Evolutionary conservation across 2,797 vertebrate species (phyloP).

Genomic region (Neosilurus hyrtlii): DNA sequence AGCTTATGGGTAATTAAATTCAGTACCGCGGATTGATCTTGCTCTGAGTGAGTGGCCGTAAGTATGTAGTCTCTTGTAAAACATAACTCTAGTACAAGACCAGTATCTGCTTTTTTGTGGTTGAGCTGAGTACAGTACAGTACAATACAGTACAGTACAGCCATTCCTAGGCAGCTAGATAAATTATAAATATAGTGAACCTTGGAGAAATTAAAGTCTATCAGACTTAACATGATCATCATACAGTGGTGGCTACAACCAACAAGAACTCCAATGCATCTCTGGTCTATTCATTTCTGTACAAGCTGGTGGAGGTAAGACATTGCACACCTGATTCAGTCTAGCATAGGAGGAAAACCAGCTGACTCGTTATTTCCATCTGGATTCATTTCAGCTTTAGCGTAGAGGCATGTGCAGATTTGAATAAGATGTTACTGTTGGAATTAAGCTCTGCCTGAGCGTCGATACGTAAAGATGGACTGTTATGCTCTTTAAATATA

Average conservation of each 20-base stretch:
- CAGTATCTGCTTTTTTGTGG: not conserved
- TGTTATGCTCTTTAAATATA: not conserved
- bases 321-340: not conserved
- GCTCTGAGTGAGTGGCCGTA: not conserved
- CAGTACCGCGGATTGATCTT: too few species aligned
- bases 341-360: not conserved
- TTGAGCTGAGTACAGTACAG: too few species aligned
- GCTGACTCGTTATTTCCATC: not conserved
- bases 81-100: not conserved
- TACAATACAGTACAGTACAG: too few species aligned
- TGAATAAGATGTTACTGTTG: not conserved
- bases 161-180: not conserved
- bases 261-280: conserved; percentile 90
- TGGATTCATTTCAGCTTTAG: not conserved
- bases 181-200: not conserved
- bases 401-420: not conserved
- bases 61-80: not conserved
- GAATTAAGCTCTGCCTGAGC: not conserved
- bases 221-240: conserved; percentile 68
- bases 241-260: conserved; percentile 86
- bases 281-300: conserved; percentile 89
- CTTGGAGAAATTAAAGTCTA: not conserved
- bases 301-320: conserved; percentile 89
- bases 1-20: too few species aligned
- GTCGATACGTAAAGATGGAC: not conserved